Evolutionary conservation across 2,797 vertebrate species (phyloP).

Genomic region (Scolopax bukidnonensis): DNA sequence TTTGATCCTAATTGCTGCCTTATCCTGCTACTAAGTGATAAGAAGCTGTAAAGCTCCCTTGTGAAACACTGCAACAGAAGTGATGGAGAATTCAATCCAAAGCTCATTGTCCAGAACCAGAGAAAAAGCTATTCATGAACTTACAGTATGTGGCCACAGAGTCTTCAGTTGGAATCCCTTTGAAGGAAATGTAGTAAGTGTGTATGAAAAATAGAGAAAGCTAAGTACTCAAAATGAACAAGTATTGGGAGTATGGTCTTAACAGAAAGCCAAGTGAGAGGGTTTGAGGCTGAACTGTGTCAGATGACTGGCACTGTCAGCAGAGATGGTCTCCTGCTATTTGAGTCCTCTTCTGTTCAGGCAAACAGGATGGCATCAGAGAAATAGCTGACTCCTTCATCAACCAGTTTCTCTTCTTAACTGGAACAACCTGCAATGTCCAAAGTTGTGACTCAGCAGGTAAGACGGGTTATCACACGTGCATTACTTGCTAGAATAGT

Average conservation of each 20-base stretch:
- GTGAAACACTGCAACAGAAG: not conserved
- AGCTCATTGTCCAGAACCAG: not conserved
- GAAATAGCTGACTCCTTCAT: not conserved
- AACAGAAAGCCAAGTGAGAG: not conserved
- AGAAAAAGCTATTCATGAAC: not conserved
- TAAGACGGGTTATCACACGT: not conserved
- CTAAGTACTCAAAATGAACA: not conserved
- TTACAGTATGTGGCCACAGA: not conserved
- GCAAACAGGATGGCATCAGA: not conserved
- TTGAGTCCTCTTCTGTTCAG: not conserved
- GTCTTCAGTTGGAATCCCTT: not conserved
- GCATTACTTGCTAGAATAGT: not conserved
- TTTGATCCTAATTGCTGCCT: not conserved
- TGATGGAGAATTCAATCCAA: not conserved
- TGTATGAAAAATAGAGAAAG: not conserved
- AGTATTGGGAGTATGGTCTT: not conserved
- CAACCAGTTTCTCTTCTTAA: not conserved
- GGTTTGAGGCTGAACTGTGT: not conserved
- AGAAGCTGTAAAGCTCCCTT: not conserved
- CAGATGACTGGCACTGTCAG: not conserved
- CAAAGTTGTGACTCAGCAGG: not conserved
- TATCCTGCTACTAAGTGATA: not conserved
- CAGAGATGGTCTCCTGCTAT: not conserved
- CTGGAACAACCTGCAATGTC: not conserved
- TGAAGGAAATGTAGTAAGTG: not conserved